Percentiles rank a stretch among this genome's conserved stretches.
phyloP scores from a whole-genome alignment of 92 coral and sea anemone species.

The Metridium senile region DNA sequence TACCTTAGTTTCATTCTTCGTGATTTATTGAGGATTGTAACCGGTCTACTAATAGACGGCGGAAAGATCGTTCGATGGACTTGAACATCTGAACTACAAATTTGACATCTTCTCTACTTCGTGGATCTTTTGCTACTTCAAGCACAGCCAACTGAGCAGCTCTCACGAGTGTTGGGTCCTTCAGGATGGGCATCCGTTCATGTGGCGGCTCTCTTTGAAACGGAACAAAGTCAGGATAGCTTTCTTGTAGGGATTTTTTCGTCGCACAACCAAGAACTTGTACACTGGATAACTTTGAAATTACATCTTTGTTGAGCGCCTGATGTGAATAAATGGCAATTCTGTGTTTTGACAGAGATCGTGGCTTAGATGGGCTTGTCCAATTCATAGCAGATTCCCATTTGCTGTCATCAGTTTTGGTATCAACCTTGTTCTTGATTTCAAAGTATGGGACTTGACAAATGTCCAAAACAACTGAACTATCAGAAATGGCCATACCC shows the following conservation, averaged over 20 bases:
- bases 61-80: conserved; percentile 1
- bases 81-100: neutral
- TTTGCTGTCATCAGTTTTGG: neutral
- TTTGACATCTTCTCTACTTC: neutral
- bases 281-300: neutral
- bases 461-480: neutral
- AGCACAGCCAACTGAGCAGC: conserved; percentile 6
- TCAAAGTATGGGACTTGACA: neutral
- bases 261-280: conserved; percentile 1
- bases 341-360: neutral
- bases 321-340: conserved; percentile 4
- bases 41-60: neutral
- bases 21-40: neutral
- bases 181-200: conserved; percentile 3
- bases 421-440: too few species aligned
- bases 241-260: neutral
- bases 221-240: neutral
- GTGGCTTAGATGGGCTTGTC: neutral
- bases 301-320: neutral
- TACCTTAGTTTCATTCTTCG: conserved; percentile 1
- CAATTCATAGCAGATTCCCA: neutral
- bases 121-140: neutral
- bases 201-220: conserved; percentile 6
- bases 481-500: neutral
- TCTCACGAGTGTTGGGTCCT: neutral